Conservation (phyloP, 2,888 invertebrate genomes). For the Panopea generosa region DNA sequence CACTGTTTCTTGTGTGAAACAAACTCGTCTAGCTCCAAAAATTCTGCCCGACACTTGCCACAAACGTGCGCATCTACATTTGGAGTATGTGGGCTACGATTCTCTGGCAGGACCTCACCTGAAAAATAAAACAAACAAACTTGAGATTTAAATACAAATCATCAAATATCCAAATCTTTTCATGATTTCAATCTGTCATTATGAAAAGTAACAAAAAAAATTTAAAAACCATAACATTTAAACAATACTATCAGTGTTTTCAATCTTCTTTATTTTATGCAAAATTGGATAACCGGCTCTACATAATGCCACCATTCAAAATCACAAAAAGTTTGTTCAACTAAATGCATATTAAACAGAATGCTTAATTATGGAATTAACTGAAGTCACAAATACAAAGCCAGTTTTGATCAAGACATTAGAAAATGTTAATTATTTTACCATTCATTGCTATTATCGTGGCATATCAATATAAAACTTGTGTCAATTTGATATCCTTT, state of each 20-base stretch:
- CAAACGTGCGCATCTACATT: conserved; percentile 82
- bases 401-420: conserved; percentile 51
- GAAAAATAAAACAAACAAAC: conserved; percentile 32
- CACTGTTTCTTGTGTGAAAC: conserved; percentile 83
- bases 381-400: conserved; percentile 26
- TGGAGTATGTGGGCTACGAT: not conserved
- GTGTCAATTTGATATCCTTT: conserved; percentile 20
- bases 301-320: too few species aligned
- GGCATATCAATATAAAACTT: conserved; percentile 57
- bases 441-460: conserved; percentile 51
- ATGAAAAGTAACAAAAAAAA: conserved; percentile 2
- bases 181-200: not conserved
- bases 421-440: conserved; percentile 55
- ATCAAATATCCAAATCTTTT: too few species aligned
- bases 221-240: too few species aligned
- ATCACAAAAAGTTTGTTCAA: too few species aligned
- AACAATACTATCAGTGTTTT: too few species aligned
- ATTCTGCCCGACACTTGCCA: conserved; percentile 83
- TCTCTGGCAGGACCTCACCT: conserved; percentile 31
- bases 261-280: too few species aligned
- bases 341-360: too few species aligned
- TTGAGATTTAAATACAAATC: not conserved
- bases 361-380: too few species aligned
- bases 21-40: conserved; percentile 80
- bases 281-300: too few species aligned